Evolutionary conservation across 2,888 invertebrate genomes (phyloP).

Genomic region (Biston stratarius): DNA sequence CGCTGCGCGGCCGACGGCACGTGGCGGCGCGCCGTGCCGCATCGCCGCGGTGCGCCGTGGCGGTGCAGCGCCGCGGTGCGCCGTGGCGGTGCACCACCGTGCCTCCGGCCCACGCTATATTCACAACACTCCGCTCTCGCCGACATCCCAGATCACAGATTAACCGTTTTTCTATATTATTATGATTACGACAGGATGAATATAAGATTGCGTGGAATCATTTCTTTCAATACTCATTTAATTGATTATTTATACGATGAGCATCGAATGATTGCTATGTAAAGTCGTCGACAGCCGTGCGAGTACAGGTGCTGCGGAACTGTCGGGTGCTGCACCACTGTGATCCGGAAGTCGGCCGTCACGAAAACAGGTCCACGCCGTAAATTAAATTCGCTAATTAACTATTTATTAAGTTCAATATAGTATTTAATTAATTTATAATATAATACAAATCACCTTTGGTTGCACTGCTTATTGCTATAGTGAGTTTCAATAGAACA

Average conservation of each 20-base stretch:
- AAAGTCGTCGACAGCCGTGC: too few relatives aligned
- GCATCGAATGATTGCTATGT: too few relatives aligned
- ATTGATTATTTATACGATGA: too few relatives aligned
- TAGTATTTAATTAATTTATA: slow-evolving; percentile 33
- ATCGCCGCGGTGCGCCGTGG: neutral
- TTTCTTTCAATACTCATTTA: too few relatives aligned
- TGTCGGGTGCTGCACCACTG: too few relatives aligned
- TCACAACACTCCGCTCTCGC: neutral
- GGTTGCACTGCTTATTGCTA: slow-evolving; percentile 76
- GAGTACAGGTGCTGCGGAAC: too few relatives aligned
- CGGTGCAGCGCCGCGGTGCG: neutral
- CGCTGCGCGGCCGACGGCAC: slow-evolving; percentile 1
- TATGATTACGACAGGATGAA: neutral
- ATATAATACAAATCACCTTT: slow-evolving; percentile 63
- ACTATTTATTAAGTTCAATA: slow-evolving; percentile 53
- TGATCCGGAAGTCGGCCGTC: slow-evolving; percentile 30
- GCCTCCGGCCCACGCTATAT: neutral
- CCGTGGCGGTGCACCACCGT: neutral
- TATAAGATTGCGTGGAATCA: neutral
- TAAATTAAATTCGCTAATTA: slow-evolving; percentile 50
- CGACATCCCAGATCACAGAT: slow-evolving; percentile 1
- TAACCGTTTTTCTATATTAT: neutral
- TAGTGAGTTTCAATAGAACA: slow-evolving; percentile 42
- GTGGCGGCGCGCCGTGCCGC: neutral
- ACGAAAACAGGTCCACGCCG: slow-evolving; percentile 29